Evolutionary conservation across 1,140 invertebrate genomes (phyloP).

Genomic region (Ips typographus): DNA sequence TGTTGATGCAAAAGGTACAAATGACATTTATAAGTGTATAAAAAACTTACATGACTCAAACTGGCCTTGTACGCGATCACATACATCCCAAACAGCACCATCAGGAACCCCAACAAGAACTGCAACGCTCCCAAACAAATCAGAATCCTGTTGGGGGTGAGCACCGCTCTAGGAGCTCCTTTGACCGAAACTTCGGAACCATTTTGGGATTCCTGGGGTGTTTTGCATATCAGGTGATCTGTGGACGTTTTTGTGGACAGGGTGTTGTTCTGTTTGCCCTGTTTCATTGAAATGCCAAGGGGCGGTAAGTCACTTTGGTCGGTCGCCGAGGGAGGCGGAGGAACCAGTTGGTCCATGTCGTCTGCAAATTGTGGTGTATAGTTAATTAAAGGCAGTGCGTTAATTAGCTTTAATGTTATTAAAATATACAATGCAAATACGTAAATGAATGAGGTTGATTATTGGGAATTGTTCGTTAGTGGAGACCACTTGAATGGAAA

Average conservation of each 20-base stretch:
- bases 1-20: background rate
- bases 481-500: too few relatives aligned
- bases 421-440: too few relatives aligned
- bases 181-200: constrained; percentile 43
- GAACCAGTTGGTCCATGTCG: background rate
- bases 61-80: constrained; percentile 60
- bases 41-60: constrained; percentile 54
- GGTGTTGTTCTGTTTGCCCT: constrained; percentile 32
- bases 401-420: background rate
- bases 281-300: background rate
- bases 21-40: background rate
- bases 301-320: constrained; percentile 13
- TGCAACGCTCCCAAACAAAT: constrained; percentile 58
- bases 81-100: constrained; percentile 60
- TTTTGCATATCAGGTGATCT: constrained; percentile 59
- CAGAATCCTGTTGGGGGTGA: constrained; percentile 44
- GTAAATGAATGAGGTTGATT: too few relatives aligned
- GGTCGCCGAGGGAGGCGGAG: constrained; percentile 22
- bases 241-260: constrained; percentile 54
- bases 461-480: too few relatives aligned
- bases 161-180: constrained; percentile 18
- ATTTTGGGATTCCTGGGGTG: constrained; percentile 53
- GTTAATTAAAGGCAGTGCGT: background rate
- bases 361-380: background rate
- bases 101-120: constrained; percentile 58